Percentiles rank a stretch among this genome's conserved stretches.
phyloP scores from a whole-genome alignment of 2,113 vertebrate genomes.

The Paralichthys olivaceus region DNA sequence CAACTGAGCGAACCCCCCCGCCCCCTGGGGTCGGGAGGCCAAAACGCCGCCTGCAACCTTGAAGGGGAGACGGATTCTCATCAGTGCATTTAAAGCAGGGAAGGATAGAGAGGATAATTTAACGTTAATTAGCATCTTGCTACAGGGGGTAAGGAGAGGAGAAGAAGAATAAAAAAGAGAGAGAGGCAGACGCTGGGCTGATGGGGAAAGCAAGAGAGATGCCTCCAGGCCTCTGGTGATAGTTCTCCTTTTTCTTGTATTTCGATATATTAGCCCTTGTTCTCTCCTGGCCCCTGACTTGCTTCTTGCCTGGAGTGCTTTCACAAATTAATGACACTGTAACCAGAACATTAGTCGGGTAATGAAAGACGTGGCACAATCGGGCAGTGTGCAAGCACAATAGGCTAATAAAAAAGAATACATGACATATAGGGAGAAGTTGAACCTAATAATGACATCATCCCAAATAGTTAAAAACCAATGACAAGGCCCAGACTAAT shows the following conservation, averaged over 20 bases:
- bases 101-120: slow-evolving; percentile 62
- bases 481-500: not conserved
- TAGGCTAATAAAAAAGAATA: slow-evolving; percentile 46
- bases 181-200: slow-evolving; percentile 29
- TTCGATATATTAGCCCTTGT: slow-evolving; percentile 59
- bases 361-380: slow-evolving; percentile 68
- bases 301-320: slow-evolving; percentile 64
- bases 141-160: slow-evolving; percentile 40
- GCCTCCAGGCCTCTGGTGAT: slow-evolving; percentile 54
- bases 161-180: not conserved
- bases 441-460: slow-evolving; percentile 40
- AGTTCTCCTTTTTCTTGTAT: slow-evolving; percentile 57
- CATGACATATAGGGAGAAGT: slow-evolving; percentile 35
- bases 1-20: slow-evolving; percentile 24
- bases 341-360: slow-evolving; percentile 72
- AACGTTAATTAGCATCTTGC: slow-evolving; percentile 70
- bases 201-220: slow-evolving; percentile 7
- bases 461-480: slow-evolving; percentile 26
- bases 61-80: slow-evolving; percentile 44
- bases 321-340: slow-evolving; percentile 75
- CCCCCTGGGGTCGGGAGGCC: not conserved
- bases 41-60: slow-evolving; percentile 41
- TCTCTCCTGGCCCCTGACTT: slow-evolving; percentile 53
- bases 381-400: slow-evolving; percentile 44
- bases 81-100: slow-evolving; percentile 37